Conservation (phyloP, 1,140 invertebrate species). For the Nasonia longicornis region DNA sequence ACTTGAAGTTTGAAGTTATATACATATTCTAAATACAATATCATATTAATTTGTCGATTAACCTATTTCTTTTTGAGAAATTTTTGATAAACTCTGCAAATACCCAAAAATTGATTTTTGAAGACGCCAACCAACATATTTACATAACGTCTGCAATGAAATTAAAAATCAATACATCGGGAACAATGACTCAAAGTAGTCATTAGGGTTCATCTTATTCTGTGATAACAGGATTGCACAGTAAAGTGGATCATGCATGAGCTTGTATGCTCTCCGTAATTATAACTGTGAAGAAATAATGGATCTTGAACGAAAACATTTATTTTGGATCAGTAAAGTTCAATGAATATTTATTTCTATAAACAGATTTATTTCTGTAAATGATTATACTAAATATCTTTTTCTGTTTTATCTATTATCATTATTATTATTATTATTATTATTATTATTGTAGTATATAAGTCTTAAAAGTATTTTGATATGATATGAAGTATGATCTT, state of each 20-base stretch:
- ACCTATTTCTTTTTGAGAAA: background rate
- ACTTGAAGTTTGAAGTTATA: slow-evolving; percentile 25
- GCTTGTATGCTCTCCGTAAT: background rate
- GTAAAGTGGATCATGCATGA: slow-evolving; percentile 13
- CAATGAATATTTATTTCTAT: slow-evolving; percentile 31
- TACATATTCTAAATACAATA: background rate
- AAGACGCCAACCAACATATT: slow-evolving; percentile 18
- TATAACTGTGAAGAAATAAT: slow-evolving; percentile 15
- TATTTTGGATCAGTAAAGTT: slow-evolving; percentile 18
- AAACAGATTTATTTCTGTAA: background rate
- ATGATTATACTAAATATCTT: slow-evolving; percentile 4
- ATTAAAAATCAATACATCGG: slow-evolving; percentile 36
- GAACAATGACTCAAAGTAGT: slow-evolving; percentile 24
- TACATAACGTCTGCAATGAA: slow-evolving; percentile 34
- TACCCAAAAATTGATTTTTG: slow-evolving; percentile 48
- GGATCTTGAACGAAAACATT: slow-evolving; percentile 9
- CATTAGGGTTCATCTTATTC: slow-evolving; percentile 30
- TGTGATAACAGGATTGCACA: slow-evolving; percentile 43
- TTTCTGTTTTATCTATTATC: background rate
- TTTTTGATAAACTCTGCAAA: slow-evolving; percentile 46
- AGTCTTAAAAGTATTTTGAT: slow-evolving; percentile 25
- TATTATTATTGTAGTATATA: slow-evolving; percentile 5
- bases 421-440: background rate
- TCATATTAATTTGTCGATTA: background rate
- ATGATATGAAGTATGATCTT: background rate